phyloP scores from a whole-genome alignment of 30 jellyfish, hydroid and myxozoan species.

The Aurelia aurita region DNA sequence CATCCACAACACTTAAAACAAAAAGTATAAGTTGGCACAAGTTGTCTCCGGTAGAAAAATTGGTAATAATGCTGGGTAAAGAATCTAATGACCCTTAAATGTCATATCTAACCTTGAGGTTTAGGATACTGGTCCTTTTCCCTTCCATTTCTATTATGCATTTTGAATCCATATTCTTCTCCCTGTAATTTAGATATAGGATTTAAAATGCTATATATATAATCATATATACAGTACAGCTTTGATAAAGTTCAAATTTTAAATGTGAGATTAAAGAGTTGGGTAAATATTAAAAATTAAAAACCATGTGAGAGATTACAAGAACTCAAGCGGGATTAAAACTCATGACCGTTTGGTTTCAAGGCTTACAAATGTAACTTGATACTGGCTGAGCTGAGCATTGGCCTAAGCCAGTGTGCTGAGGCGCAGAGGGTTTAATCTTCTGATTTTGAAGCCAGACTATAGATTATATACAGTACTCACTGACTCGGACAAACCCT shows the following conservation, averaged over 20 bases:
- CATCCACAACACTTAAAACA: no score
- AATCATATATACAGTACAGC: no score
- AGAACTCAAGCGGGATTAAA: no score
- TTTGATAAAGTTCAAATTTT: not conserved
- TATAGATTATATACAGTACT: no score
- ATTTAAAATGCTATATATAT: not conserved
- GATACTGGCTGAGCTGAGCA: no score
- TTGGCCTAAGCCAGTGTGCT: no score
- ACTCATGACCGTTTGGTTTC: no score
- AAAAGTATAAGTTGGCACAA: not conserved
- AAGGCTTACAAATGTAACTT: no score
- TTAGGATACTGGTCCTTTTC: slow-evolving; percentile 89
- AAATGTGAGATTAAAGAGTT: not conserved
- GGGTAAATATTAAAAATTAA: not conserved
- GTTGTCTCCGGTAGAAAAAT: not conserved
- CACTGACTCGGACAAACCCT: no score
- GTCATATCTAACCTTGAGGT: slow-evolving; percentile 64
- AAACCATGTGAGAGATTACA: no score
- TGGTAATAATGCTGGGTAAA: not conserved
- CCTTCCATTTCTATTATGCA: slow-evolving; percentile 97
- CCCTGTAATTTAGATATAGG: slow-evolving; percentile 49
- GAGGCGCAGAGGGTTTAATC: no score
- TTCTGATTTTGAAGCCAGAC: no score
- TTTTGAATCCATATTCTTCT: slow-evolving; percentile 90
- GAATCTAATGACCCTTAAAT: not conserved